Evolutionary conservation across 2,113 vertebrate genomes (phyloP).

Genomic region (Mungos mungo): DNA sequence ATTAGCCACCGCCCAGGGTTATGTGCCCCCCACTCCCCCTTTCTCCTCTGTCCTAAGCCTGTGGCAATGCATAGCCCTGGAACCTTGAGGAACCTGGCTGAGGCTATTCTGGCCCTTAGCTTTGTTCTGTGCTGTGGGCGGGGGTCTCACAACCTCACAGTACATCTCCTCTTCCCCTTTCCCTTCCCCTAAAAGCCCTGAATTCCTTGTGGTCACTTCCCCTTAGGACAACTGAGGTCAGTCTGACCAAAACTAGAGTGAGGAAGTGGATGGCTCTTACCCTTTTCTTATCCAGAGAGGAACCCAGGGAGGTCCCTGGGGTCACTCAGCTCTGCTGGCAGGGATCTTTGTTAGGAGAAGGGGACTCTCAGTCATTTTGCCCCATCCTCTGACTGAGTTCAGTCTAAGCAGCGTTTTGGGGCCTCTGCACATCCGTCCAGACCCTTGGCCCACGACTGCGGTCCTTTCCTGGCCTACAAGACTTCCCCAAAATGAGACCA

Average conservation of each 20-base stretch:
- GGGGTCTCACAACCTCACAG: neutral
- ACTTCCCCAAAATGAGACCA: neutral
- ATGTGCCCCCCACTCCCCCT: neutral
- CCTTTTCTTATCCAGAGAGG: neutral
- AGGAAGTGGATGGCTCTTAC: neutral
- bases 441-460: neutral
- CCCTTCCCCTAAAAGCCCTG: neutral
- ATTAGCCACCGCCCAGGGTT: neutral
- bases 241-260: neutral
- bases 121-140: neutral
- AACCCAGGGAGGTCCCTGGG: neutral
- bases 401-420: neutral
- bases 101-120: neutral
- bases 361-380: neutral
- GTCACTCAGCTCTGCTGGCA: neutral
- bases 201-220: slow-evolving; percentile 44
- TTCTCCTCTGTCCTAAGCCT: neutral
- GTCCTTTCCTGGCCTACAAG: neutral
- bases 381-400: neutral
- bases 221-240: slow-evolving; percentile 26
- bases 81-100: neutral
- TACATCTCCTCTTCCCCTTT: neutral
- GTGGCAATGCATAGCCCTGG: neutral
- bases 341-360: neutral
- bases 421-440: neutral